Evolutionary conservation across 1,140 invertebrate genomes (phyloP).

Genomic region (Penaeus chinensis): DNA sequence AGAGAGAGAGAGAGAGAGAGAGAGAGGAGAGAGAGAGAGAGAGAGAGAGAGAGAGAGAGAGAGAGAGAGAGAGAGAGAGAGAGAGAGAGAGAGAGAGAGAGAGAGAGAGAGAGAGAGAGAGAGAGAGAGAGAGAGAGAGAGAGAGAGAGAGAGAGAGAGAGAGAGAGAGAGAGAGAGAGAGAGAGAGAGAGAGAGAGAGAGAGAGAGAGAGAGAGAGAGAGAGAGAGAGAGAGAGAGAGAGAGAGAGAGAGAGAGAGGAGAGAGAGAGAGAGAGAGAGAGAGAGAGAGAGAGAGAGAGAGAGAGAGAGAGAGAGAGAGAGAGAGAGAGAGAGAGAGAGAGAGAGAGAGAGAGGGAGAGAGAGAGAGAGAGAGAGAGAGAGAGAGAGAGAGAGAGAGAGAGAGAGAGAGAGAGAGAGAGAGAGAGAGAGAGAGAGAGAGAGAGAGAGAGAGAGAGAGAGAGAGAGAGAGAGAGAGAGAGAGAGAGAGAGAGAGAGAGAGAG

Average conservation of each 20-base stretch:
- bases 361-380: not conserved
- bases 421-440: too few relatives aligned
- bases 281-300: not conserved
- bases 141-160: not conserved
- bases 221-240: not conserved
- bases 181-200: not conserved
- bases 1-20: not conserved
- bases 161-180: not conserved
- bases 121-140: not conserved
- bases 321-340: not conserved
- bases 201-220: not conserved
- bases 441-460: not conserved
- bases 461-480: not conserved
- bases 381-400: not conserved
- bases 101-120: not conserved
- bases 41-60: not conserved
- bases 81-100: not conserved
- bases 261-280: too few relatives aligned
- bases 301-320: not conserved
- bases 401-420: not conserved
- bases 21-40: not conserved
- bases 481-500: not conserved
- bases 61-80: constrained; percentile 14
- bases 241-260: not conserved
- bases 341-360: not conserved